Conservation (phyloP, 1,140 invertebrate genomes). For the Lepidurus packardi region DNA sequence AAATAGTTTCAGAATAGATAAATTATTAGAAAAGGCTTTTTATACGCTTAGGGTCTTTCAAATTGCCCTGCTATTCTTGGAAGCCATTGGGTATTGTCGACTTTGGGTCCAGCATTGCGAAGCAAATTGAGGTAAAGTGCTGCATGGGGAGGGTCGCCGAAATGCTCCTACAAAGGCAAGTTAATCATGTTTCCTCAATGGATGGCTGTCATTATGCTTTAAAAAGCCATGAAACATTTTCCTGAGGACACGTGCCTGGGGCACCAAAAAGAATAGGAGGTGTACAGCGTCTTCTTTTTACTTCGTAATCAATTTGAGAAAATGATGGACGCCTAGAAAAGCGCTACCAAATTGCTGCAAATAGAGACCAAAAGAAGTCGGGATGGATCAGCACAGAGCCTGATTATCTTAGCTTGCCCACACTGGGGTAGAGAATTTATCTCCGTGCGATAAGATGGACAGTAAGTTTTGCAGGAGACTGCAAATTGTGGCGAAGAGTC, state of each 20-base stretch:
- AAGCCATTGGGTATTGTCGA: not conserved
- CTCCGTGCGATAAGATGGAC: not conserved
- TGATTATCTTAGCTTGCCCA: not conserved
- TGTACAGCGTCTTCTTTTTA: not conserved
- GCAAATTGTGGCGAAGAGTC: conserved; percentile 5
- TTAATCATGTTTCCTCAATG: conserved; percentile 9
- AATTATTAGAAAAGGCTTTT: not conserved
- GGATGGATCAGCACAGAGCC: not conserved
- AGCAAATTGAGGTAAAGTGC: conserved; percentile 1
- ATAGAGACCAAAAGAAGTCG: not conserved
- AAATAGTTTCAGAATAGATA: too few relatives aligned
- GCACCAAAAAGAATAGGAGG: not conserved
- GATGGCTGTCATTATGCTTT: conserved; percentile 8
- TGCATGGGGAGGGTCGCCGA: not conserved
- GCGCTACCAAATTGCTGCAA: too few relatives aligned
- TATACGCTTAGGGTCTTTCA: not conserved
- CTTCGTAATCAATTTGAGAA: conserved; percentile 10
- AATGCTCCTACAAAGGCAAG: not conserved
- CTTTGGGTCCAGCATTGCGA: not conserved
- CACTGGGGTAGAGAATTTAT: not conserved
- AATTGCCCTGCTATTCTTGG: not conserved
- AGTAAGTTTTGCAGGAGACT: not conserved
- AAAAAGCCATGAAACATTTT: not conserved
- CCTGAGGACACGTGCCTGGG: not conserved
- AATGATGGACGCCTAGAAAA: too few relatives aligned